These are phyloP conservation scores for Dicranocentrus wangi DNA, from an alignment of 2,888 invertebrate species.

Conservation along the genomic window DNA sequence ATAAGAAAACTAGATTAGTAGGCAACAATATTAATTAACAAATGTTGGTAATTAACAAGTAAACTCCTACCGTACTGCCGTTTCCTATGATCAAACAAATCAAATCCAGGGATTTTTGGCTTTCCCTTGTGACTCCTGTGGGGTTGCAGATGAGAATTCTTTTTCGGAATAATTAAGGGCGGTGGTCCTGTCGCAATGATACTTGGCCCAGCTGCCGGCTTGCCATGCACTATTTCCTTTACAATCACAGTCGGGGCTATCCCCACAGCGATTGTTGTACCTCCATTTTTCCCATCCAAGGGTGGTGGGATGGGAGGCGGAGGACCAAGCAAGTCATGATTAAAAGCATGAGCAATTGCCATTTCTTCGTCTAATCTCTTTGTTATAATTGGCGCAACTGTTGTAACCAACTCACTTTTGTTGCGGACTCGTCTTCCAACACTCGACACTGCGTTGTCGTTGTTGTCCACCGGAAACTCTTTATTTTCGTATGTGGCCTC, in stretches of 20 bases:
- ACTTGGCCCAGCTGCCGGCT: conserved; percentile 9
- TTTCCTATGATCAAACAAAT: conserved; percentile 69
- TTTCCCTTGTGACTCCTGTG: conserved; percentile 30
- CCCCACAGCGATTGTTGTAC: background rate
- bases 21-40: too few species aligned
- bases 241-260: conserved; percentile 32
- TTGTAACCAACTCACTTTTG: conserved; percentile 46
- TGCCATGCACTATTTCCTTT: conserved; percentile 36
- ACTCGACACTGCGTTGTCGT: too few species aligned
- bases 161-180: conserved; percentile 16
- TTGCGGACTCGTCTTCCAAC: too few species aligned
- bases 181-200: conserved; percentile 24
- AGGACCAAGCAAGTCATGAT: conserved; percentile 20
- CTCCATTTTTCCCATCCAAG: background rate
- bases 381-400: conserved; percentile 6
- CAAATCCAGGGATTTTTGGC: conserved; percentile 68
- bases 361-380: conserved; percentile 22
- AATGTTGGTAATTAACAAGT: too few species aligned
- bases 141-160: conserved; percentile 2
- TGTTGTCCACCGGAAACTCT: background rate
- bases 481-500: too few species aligned
- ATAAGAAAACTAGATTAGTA: too few species aligned
- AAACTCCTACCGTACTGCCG: conserved; percentile 68
- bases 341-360: background rate
- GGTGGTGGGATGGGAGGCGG: conserved; percentile 20